Conservation (phyloP, 1,140 invertebrate species). For the Liolophura sinensis region DNA sequence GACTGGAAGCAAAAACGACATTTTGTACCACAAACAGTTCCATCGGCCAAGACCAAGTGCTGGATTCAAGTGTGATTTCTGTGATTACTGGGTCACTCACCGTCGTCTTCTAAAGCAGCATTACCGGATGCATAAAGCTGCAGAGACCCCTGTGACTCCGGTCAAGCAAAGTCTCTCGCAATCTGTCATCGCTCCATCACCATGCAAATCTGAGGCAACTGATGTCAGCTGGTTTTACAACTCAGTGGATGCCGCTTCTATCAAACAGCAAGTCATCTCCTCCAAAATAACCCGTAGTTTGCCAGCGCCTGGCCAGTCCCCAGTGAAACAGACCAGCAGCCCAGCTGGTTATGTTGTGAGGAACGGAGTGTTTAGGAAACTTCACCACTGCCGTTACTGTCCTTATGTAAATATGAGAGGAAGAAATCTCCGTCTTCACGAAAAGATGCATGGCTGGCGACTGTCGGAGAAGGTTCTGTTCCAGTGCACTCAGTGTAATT, state of each 20-base stretch:
- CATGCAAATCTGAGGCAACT: slow-evolving; percentile 44
- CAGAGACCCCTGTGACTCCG: slow-evolving; percentile 10
- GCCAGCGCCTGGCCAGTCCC: slow-evolving; percentile 32
- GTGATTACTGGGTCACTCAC: slow-evolving; percentile 81
- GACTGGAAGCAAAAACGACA: slow-evolving; percentile 78
- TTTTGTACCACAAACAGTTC: slow-evolving; percentile 82
- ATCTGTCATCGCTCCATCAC: slow-evolving; percentile 29
- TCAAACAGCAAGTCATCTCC: slow-evolving; percentile 51
- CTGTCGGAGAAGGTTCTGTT: slow-evolving; percentile 62
- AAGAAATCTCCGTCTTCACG: slow-evolving; percentile 81
- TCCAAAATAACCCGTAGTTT: slow-evolving; percentile 49
- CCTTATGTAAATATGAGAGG: slow-evolving; percentile 75
- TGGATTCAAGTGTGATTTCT: slow-evolving; percentile 77
- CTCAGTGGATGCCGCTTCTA: slow-evolving; percentile 45
- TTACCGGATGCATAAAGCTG: slow-evolving; percentile 71
- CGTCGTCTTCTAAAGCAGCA: slow-evolving; percentile 78
- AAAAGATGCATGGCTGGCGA: slow-evolving; percentile 76
- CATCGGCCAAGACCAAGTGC: slow-evolving; percentile 69
- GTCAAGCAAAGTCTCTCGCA: slow-evolving; percentile 8
- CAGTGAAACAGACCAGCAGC: slow-evolving; percentile 47
- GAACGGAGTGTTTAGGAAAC: slow-evolving; percentile 73
- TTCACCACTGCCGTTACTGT: slow-evolving; percentile 83
- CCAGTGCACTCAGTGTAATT: slow-evolving; percentile 82
- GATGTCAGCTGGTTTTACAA: slow-evolving; percentile 44
- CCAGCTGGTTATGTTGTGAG: slow-evolving; percentile 40